Percentiles rank a stretch among this genome's conserved stretches.
These are phyloP conservation scores for Polietes domitor DNA, from an alignment of 2,888 invertebrate genomes.

Conservation along the genomic window DNA sequence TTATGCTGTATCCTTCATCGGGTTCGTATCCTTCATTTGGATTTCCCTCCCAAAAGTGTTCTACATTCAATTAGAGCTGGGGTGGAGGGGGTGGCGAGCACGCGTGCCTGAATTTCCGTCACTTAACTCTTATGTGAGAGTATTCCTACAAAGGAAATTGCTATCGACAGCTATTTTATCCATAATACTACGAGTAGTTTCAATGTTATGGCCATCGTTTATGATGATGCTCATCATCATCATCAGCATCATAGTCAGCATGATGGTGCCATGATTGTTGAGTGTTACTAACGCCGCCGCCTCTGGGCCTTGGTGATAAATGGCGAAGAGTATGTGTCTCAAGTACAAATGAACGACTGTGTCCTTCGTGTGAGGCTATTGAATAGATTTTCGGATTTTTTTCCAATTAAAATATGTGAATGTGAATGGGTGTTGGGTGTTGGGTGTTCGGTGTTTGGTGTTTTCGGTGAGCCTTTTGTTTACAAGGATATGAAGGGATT, in stretches of 20 bases:
- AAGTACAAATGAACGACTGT: not conserved
- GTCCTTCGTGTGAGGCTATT: not conserved
- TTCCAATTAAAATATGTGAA: not conserved
- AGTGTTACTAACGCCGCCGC: not conserved
- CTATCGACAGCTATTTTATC: not conserved
- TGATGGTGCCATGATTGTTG: not conserved
- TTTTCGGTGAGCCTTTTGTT: not conserved
- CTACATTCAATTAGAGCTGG: conserved; percentile 39
- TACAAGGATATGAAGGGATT: not conserved
- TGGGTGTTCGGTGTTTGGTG: too few relatives aligned
- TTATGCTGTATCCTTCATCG: not conserved
- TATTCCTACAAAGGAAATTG: not conserved
- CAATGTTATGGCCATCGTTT: conserved; percentile 3
- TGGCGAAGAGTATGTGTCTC: not conserved
- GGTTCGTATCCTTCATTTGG: not conserved
- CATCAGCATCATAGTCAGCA: not conserved
- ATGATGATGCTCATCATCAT: not conserved
- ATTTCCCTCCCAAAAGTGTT: conserved; percentile 24
- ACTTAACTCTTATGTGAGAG: conserved; percentile 14
- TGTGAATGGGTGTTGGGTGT: not conserved
- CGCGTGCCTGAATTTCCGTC: not conserved
- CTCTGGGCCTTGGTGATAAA: not conserved
- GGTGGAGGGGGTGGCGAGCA: not conserved
- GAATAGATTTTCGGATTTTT: not conserved
- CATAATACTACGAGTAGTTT: not conserved